Evolutionary conservation across 2,888 invertebrate genomes (phyloP).

Genomic region (Steinernema carpocapsae): DNA sequence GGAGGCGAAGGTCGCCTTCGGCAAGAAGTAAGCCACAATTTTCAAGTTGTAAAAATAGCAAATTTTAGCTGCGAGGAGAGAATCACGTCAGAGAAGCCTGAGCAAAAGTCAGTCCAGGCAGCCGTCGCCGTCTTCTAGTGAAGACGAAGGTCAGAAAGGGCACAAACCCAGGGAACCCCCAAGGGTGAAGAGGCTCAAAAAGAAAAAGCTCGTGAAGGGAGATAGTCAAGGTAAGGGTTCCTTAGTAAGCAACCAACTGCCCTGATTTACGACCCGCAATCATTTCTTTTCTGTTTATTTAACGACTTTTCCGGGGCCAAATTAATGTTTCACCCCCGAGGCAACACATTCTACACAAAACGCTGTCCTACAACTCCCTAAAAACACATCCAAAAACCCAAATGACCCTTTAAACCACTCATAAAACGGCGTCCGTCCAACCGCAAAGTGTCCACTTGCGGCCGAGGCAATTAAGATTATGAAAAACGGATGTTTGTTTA

Average conservation of each 20-base stretch:
- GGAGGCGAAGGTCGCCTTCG: background rate
- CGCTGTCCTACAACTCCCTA: too few species aligned
- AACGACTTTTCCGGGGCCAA: too few species aligned
- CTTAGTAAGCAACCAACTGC: too few species aligned
- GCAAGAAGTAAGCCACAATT: background rate
- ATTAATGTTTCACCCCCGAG: background rate
- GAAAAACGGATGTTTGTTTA: background rate
- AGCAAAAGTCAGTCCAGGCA: slow-evolving; percentile 15
- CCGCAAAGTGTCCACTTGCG: background rate
- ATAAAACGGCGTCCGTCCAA: too few species aligned
- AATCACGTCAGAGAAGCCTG: background rate
- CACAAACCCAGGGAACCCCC: background rate
- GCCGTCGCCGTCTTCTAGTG: background rate
- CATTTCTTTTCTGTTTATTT: too few species aligned
- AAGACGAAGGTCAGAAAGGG: background rate
- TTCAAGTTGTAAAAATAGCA: background rate
- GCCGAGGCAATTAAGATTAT: background rate
- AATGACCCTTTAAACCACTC: too few species aligned
- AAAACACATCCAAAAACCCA: too few species aligned
- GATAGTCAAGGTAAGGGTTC: background rate
- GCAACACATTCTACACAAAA: background rate
- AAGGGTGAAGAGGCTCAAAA: slow-evolving; percentile 8
- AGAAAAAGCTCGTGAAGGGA: background rate
- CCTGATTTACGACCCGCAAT: too few species aligned
- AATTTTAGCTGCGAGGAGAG: background rate